phyloP scores from a whole-genome alignment of 2,113 vertebrate species.

The Lophochroa leadbeateri region DNA sequence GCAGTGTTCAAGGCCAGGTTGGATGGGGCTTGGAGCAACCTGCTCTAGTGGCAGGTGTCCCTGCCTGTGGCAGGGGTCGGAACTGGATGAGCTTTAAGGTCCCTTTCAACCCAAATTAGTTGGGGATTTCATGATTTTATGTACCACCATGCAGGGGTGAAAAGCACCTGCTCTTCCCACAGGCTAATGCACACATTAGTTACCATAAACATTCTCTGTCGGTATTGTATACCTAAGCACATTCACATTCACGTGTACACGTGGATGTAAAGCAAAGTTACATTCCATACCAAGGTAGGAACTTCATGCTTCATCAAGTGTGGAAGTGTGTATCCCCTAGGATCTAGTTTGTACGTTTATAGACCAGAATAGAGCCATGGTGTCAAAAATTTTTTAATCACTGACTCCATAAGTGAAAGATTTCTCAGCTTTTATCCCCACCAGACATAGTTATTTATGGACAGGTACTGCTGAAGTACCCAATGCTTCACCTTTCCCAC shows the following conservation, averaged over 20 bases:
- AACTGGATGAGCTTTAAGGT: not conserved
- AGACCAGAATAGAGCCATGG: not conserved
- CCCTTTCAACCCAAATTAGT: not conserved
- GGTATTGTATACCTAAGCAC: fast-evolving
- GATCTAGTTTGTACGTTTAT: not conserved
- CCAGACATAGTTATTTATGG: not conserved
- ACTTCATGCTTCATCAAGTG: fast-evolving
- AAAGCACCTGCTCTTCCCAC: not conserved
- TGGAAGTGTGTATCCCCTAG: not conserved
- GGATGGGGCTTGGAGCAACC: not conserved
- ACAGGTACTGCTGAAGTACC: not conserved
- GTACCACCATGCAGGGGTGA: not conserved
- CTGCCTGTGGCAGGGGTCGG: not conserved
- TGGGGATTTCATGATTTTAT: not conserved
- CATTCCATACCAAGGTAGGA: not conserved
- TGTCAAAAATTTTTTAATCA: not conserved
- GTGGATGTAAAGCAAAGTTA: not conserved
- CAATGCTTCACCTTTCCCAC: fast-evolving
- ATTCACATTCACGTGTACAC: not conserved
- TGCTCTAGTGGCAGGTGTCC: not conserved
- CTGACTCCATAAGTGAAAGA: not conserved
- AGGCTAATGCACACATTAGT: not conserved
- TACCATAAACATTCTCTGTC: not conserved
- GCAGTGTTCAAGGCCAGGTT: not conserved
- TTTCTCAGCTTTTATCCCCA: fast-evolving